Conservation (phyloP, 2,113 vertebrate genomes). For the Poecilia latipinna region DNA sequence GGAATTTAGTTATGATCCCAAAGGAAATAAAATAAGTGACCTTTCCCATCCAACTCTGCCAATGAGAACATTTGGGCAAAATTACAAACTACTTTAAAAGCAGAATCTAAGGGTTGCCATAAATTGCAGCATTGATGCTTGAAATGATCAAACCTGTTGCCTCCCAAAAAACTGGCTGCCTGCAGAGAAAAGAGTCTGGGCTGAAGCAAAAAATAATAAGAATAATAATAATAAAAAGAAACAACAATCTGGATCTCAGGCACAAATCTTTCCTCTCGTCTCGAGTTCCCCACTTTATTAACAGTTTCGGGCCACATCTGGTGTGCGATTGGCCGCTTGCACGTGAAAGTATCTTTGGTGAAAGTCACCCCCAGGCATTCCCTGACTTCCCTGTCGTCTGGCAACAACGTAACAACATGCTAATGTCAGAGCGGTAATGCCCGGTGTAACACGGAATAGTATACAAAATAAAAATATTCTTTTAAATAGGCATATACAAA, state of each 20-base stretch:
- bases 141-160: slow-evolving; percentile 3
- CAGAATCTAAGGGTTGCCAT: background rate
- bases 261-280: slow-evolving; percentile 26
- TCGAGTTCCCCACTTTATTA: slow-evolving; percentile 12
- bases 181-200: slow-evolving; percentile 9
- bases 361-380: slow-evolving; percentile 68
- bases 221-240: background rate
- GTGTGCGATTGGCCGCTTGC: slow-evolving; percentile 56
- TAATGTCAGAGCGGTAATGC: slow-evolving; percentile 73
- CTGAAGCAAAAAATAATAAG: background rate
- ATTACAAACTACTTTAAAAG: background rate
- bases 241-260: slow-evolving; percentile 33
- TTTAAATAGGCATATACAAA: slow-evolving; percentile 99
- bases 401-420: slow-evolving; percentile 70
- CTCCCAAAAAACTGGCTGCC: background rate
- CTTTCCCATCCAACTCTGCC: background rate
- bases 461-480: slow-evolving; percentile 99
- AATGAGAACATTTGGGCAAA: background rate
- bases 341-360: slow-evolving; percentile 79
- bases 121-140: slow-evolving; percentile 12
- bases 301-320: slow-evolving; percentile 21
- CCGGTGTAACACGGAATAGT: slow-evolving; percentile 83
- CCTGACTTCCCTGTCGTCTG: slow-evolving; percentile 55
- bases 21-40: background rate
- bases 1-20: background rate